Evolutionary conservation across 2,113 vertebrate species (phyloP), one percentile per base, ranked within the genome.

Genomic region (Passer domesticus): DNA sequence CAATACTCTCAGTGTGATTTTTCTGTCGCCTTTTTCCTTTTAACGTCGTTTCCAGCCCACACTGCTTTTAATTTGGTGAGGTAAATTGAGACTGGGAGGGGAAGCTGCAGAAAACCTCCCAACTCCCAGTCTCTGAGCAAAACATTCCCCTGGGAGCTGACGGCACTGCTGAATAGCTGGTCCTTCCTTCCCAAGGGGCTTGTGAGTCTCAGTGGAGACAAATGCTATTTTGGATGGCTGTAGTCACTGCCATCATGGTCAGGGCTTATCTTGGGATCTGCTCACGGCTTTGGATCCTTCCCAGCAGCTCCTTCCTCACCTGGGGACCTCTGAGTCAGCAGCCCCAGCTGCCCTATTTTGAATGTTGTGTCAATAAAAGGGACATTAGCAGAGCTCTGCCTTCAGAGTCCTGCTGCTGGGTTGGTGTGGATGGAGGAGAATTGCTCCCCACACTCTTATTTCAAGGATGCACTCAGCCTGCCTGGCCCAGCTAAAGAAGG

Each of bases 21-120:
- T 83, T 87, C 89, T 87, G 90, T 86, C 88, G 46, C 80, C 86
- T 81, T 90, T 91, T 93, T 68, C 73, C 90, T 95, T 88, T 82
- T 89, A 93, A 91, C 2, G 7, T 93, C 10, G 28, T 81, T 96
- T 89, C 87, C 95, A 93, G 86, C 94, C 93, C 93, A 95, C 93
- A 89, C 93, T 60, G 90, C 92, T 96, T 96, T 92, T 94, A 96
- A 95, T 96, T 94, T 35, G 3, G 64, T 4, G 58, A 96, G 66
- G 92, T 78, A 93, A 93, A 93, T 94, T 91, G 87, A 83, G 86
- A 90, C 20, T 92, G 77, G 92, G 95, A 96, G 55, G 83, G 69
- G 83, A 94, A 83, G 92, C 94, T 93, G 86, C 64, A 87, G 41
- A 96, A 96, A 94, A 86, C 35, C 90, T 93, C 92, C 17, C 2